Base-by-base conservation (phyloP, 2,888 invertebrate species). In the Poecilobothrus nobilitatus region DNA sequence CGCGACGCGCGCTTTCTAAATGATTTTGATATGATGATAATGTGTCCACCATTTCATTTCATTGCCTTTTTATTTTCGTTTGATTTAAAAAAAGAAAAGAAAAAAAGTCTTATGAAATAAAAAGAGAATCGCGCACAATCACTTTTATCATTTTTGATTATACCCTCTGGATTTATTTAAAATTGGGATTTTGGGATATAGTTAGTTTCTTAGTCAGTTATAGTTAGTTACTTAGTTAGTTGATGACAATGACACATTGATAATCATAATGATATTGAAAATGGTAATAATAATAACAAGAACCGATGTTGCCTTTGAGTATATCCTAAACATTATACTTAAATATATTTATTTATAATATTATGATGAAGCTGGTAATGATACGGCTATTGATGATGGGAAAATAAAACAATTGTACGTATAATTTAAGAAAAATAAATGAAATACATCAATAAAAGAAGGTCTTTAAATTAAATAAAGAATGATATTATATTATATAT, bases 141-240 rank as follows among this genome's bases (percentile, higher is more conserved):
- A 53, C 53, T 53, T 53, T 53, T 53, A 53, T 53, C 53, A 2
- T 53, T 53, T 53, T 53, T 53, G 53, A 53, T 53, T 53, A 53
- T 53, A 53, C 53, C 53, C 18, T 53, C 53, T 53, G 53, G 53
- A 53, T 53, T 53, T 10, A 53, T 18, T 53, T 18, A 18, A n/a
- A 15, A 53, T 18, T 53, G 1, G 53, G 53, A 8, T 15, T 53
- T 53, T 53, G 53, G 53, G 18, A 53, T 53, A 18, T 53, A 41
- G 2, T 27, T 41, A 41, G 12, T 41, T 41, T 1, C 5, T 41
- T 41, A 9, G 15, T 53, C 18, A 18, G 9, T 6, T 53, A 44
- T 44, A 53, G 53, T 53, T 53, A 18, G 18, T 53, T 18, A 53
- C 41, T 41, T 41, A 12, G 2, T 41, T 3, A 53, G 53, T 53